Evolutionary conservation across 2,888 invertebrate genomes (phyloP).

Genomic region (Sialis lutaria): DNA sequence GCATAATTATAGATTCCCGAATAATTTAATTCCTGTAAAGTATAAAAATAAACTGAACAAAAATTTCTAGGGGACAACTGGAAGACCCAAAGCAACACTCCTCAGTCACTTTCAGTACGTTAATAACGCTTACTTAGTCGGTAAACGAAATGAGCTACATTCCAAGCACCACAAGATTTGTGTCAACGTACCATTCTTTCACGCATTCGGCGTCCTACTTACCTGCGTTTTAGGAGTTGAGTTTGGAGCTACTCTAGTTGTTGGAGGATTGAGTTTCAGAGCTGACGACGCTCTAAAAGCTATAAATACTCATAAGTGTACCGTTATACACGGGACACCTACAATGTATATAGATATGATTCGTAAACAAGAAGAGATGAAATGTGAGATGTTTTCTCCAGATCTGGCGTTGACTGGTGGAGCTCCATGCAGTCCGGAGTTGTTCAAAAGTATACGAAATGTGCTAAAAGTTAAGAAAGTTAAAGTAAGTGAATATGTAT

Average conservation of each 20-base stretch:
- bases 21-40: too few relatives aligned
- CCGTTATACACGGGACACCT: constrained; percentile 58
- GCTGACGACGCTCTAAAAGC: constrained; percentile 42
- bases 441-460: constrained; percentile 32
- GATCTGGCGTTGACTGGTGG: constrained; percentile 52
- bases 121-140: constrained; percentile 56
- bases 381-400: constrained; percentile 27
- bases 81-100: constrained; percentile 54
- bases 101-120: constrained; percentile 53
- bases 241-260: constrained; percentile 40
- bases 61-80: constrained; percentile 29
- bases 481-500: constrained; percentile 23
- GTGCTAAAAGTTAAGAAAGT: constrained; percentile 28
- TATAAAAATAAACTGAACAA: not conserved
- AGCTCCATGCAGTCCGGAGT: constrained; percentile 45
- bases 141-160: constrained; percentile 28
- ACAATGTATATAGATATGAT: constrained; percentile 74
- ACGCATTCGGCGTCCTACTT: constrained; percentile 58
- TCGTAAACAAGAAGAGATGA: constrained; percentile 27
- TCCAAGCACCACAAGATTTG: constrained; percentile 33
- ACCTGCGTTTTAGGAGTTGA: constrained; percentile 38
- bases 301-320: constrained; percentile 51
- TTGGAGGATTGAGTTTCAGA: constrained; percentile 41
- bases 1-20: too few relatives aligned
- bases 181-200: constrained; percentile 62